Percentiles rank a stretch among this genome's conserved stretches.
Evolutionary conservation across 1,140 invertebrate genomes (phyloP).

Genomic region (Pentalonia nigronervosa): DNA sequence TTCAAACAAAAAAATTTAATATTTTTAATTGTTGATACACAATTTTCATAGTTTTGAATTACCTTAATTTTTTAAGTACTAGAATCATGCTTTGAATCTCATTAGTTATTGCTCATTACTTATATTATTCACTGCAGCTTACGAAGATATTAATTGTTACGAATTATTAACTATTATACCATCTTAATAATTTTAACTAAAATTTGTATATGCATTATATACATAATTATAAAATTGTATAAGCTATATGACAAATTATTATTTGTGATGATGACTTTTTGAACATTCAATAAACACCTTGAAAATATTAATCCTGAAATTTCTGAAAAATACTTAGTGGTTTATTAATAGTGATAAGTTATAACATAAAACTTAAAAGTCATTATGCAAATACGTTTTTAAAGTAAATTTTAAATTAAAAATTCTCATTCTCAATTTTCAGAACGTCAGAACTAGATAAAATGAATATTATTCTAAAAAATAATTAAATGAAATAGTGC

Average conservation of each 20-base stretch:
- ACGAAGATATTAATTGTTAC: not conserved
- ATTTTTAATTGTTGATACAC: not conserved
- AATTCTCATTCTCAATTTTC: not conserved
- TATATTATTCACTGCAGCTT: not conserved
- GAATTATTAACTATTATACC: not conserved
- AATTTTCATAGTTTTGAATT: not conserved
- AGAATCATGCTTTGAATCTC: not conserved
- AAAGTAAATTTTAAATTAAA: not conserved
- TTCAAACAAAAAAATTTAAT: not conserved
- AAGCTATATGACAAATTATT: not conserved
- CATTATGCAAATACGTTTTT: not conserved
- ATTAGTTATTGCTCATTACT: not conserved
- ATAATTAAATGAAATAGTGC: not conserved
- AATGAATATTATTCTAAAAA: not conserved
- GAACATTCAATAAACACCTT: not conserved
- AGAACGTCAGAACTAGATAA: not conserved
- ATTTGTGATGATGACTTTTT: not conserved
- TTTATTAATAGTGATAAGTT: not conserved
- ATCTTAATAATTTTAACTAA: not conserved
- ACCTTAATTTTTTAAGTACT: not conserved
- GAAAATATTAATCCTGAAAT: not conserved
- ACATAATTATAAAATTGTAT: not conserved
- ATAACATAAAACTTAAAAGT: not conserved
- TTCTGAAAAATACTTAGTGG: not conserved
- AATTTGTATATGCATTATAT: not conserved